Evolutionary conservation across 2,888 invertebrate species (phyloP).

Genomic region (Tipula lateralis): DNA sequence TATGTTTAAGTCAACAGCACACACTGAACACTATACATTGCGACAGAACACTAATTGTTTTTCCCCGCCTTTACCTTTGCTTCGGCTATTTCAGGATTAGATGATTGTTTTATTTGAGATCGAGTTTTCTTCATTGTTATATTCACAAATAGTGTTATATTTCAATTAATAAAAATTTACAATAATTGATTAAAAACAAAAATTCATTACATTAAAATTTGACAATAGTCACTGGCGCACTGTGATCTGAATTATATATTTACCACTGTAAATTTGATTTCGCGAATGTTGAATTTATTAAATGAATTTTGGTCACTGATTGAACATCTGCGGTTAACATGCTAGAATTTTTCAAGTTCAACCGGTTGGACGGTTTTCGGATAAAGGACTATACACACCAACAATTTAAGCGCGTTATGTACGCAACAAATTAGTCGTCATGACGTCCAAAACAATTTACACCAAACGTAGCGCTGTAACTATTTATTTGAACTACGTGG

Average conservation of each 20-base stretch:
- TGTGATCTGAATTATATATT: neutral
- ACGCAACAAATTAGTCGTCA: too few species aligned
- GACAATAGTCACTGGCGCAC: neutral
- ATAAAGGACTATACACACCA: too few species aligned
- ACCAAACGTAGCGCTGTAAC: too few species aligned
- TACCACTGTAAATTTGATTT: neutral
- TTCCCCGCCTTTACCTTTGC: neutral
- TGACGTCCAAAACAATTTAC: too few species aligned
- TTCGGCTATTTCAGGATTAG: neutral
- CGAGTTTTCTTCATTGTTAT: conserved; percentile 46
- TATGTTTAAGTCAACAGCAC: neutral
- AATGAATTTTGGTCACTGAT: neutral
- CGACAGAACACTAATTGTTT: neutral
- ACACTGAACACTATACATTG: neutral
- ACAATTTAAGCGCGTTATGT: too few species aligned
- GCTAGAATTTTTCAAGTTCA: neutral
- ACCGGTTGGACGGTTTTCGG: neutral
- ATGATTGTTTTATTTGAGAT: conserved; percentile 42
- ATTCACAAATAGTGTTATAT: neutral
- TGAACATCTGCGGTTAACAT: neutral
- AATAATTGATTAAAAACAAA: neutral
- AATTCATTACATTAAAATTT: neutral
- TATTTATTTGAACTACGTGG: too few species aligned
- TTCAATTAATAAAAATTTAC: neutral
- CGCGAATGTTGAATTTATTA: too few species aligned